Conservation (phyloP, 2,113 vertebrate genomes). For the Lates calcarifer region DNA sequence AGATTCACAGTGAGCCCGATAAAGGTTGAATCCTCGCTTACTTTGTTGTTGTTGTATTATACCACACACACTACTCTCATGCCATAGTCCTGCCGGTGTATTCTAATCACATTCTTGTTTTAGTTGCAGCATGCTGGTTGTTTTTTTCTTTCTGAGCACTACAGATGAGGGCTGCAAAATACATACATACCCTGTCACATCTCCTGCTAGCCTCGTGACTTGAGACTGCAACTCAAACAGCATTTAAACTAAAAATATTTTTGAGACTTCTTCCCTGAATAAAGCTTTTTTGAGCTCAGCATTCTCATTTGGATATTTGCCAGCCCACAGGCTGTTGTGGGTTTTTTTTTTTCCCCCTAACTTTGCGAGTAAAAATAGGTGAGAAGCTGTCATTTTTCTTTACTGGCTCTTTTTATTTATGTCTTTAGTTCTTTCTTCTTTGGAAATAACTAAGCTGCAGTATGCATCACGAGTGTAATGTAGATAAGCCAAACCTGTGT, state of each 20-base stretch:
- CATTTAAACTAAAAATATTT: slow-evolving; percentile 31
- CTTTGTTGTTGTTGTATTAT: slow-evolving; percentile 3
- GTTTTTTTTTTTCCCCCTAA: not conserved
- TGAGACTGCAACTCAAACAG: slow-evolving; percentile 7
- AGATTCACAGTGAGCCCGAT: slow-evolving; percentile 10
- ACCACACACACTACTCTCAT: slow-evolving; percentile 6
- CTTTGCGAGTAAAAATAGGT: slow-evolving; percentile 63
- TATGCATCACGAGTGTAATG: slow-evolving; percentile 39
- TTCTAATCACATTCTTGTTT: slow-evolving; percentile 39
- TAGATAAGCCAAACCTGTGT: slow-evolving; percentile 42
- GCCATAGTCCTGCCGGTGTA: slow-evolving; percentile 22
- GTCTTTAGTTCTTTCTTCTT: slow-evolving; percentile 45
- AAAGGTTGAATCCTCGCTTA: slow-evolving; percentile 10
- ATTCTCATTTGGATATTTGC: slow-evolving; percentile 57
- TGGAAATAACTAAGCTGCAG: slow-evolving; percentile 55
- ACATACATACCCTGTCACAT: not conserved
- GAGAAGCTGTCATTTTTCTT: slow-evolving; percentile 63
- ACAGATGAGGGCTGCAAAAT: not conserved
- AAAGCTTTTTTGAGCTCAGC: slow-evolving; percentile 29
- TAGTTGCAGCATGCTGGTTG: not conserved
- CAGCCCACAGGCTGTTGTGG: slow-evolving; percentile 31
- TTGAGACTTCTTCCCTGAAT: not conserved
- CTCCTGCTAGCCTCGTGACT: not conserved
- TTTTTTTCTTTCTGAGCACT: not conserved
- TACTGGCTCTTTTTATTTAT: slow-evolving; percentile 40